Conservation (phyloP, 2,888 invertebrate genomes). For the Ernsta delagoae region DNA sequence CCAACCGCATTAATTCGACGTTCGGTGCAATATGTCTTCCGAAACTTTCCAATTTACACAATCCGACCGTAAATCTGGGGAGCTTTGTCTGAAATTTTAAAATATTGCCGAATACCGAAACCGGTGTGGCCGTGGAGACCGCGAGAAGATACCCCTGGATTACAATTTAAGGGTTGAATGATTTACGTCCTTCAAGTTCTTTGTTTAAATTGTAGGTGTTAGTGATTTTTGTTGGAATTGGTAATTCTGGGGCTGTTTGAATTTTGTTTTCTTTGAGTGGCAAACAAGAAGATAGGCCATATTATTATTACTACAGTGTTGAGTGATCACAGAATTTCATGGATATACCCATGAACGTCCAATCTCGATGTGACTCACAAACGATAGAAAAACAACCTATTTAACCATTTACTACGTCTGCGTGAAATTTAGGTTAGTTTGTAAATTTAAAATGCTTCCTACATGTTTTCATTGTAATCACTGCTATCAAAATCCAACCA, state of each 20-base stretch:
- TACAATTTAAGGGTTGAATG: constrained; percentile 62
- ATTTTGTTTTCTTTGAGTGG: too few species aligned
- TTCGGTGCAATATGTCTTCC: constrained; percentile 63
- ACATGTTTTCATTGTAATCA: too few species aligned
- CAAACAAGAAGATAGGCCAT: too few species aligned
- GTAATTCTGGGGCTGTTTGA: neutral
- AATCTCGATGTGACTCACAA: too few species aligned
- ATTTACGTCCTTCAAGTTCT: constrained; percentile 54
- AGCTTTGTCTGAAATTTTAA: constrained; percentile 71
- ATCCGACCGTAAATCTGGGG: constrained; percentile 69
- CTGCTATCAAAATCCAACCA: too few species aligned
- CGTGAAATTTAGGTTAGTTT: too few species aligned
- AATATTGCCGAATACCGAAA: constrained; percentile 62
- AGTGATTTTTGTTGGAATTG: constrained; percentile 2
- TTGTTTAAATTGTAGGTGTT: constrained; percentile 11
- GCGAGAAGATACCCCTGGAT: constrained; percentile 52
- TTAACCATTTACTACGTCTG: too few species aligned
- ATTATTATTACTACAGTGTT: too few species aligned
- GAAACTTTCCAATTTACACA: constrained; percentile 75
- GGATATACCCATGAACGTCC: too few species aligned
- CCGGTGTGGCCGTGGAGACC: constrained; percentile 48
- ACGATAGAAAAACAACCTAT: too few species aligned
- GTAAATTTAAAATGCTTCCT: too few species aligned
- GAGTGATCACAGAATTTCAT: too few species aligned
- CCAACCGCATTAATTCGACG: constrained; percentile 53